Percentiles rank a stretch among this genome's conserved stretches.
These are phyloP conservation scores for Torymus auratus DNA, from an alignment of 2,888 invertebrate species.

Conservation along the genomic window DNA sequence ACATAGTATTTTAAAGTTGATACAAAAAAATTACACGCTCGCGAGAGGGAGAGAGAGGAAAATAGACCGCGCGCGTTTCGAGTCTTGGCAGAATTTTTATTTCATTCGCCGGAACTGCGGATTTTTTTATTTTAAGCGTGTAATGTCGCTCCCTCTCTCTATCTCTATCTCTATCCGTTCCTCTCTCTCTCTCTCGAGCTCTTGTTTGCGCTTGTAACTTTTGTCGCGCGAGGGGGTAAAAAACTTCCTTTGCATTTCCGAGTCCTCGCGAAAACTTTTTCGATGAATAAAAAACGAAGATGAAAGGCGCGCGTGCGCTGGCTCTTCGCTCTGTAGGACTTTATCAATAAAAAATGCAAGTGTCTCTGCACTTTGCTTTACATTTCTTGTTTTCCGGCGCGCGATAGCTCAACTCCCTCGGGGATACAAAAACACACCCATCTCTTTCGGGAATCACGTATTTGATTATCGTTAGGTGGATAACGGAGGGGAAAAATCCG, in stretches of 20 bases:
- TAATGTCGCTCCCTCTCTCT: background rate
- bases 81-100: slow-evolving; percentile 13
- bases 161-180: background rate
- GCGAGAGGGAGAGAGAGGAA: too few species aligned
- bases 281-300: slow-evolving; percentile 49
- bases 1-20: slow-evolving; percentile 47
- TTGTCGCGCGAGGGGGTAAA: background rate
- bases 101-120: background rate
- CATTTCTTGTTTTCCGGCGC: background rate
- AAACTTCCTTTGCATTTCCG: slow-evolving; percentile 36
- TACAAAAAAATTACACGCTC: background rate
- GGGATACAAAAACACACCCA: too few species aligned
- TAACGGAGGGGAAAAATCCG: background rate
- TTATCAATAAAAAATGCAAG: slow-evolving; percentile 33
- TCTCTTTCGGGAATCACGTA: too few species aligned
- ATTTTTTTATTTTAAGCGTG: background rate
- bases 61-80: too few species aligned
- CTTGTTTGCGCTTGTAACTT: slow-evolving; percentile 11
- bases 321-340: background rate
- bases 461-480: too few species aligned
- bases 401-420: too few species aligned
- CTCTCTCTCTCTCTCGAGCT: background rate
- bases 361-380: slow-evolving; percentile 2
- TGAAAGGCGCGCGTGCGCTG: background rate
- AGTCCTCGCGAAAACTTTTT: slow-evolving; percentile 40